Evolutionary conservation across 1,140 invertebrate genomes (phyloP), one percentile per base, ranked within the genome.

Genomic region (Idris sp.): DNA sequence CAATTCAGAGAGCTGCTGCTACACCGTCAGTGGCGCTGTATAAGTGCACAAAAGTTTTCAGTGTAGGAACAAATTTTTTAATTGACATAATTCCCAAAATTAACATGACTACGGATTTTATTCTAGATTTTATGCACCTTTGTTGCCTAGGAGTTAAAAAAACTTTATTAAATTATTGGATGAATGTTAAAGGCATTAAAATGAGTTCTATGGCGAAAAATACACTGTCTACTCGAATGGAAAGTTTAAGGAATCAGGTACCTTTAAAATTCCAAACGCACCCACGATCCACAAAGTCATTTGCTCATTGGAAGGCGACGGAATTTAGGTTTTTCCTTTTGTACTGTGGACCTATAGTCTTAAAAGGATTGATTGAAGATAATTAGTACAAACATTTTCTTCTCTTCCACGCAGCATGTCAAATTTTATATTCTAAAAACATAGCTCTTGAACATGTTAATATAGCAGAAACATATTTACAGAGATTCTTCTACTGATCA

Each of bases 121-220:
- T 58, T 6, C n/a, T 58, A 4, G 53, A 58, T 11, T 58, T 38
- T 22, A 58, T 58, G 53, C 53, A 58, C 9, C 44, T 58, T 25
- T 58, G 18, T 7, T 41, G 51, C 10, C 9, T 54, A 10, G 49
- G 49, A 6, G n/a, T 40, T 4, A 30, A 28, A 25, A 38, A 36
- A 16, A 18, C 3, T n/a, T 30, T 56, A 14, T 19, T 56, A 15
- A 0, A 28, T 30, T 41, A 2, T 15, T 56, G 51, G 51, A 28
- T 40, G n/a, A 14, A 15, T 1, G 14, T 36, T 5, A 40, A 30
- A 8, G 25, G 7, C 1, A 33, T 16, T 6, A 48, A 28, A 11
- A 7, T 30, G 16, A 25, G 22, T 2, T 14, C 4, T 22, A 15
- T 2, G 22, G 33, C 10, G 14, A 18, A 25, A 28, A 40, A 43